Conservation (phyloP, 30 jellyfish, hydroid and myxozoan genomes). For the Aurelia sp. region DNA sequence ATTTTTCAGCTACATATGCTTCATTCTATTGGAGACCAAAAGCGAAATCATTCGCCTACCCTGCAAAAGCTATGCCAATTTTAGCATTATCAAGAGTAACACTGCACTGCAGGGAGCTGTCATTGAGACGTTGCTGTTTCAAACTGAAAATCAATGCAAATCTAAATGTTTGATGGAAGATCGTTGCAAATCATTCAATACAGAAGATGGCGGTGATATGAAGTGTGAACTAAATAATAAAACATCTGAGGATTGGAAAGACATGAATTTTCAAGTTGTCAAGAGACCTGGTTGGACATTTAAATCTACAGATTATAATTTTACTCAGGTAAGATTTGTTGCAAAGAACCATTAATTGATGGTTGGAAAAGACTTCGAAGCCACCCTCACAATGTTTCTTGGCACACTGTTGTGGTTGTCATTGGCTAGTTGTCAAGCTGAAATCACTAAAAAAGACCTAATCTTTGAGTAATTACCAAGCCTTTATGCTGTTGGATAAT, state of each 20-base stretch:
- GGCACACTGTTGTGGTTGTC: too few relatives aligned
- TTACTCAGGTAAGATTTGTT: background rate
- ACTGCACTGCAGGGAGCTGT: slow-evolving; percentile 13
- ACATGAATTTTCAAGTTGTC: background rate
- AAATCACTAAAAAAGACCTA: too few relatives aligned
- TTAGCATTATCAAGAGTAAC: background rate
- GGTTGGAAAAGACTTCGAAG: too few relatives aligned
- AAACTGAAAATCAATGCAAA: background rate
- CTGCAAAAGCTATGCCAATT: background rate
- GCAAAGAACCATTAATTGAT: too few relatives aligned
- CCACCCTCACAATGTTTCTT: too few relatives aligned
- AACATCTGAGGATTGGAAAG: background rate
- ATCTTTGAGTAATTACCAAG: too few relatives aligned
- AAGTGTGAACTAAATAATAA: background rate
- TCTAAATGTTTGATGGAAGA: background rate
- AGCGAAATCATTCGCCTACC: background rate
- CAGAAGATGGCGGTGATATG: background rate
- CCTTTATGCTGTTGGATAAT: too few relatives aligned
- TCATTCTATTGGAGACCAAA: background rate
- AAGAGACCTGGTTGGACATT: background rate
- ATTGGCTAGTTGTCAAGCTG: too few relatives aligned
- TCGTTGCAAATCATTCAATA: background rate
- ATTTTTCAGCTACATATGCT: background rate
- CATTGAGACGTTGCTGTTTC: background rate
- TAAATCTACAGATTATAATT: background rate